Base-by-base conservation (phyloP, 2,888 invertebrate genomes). In the Thecocarcelia acutangulata region DNA sequence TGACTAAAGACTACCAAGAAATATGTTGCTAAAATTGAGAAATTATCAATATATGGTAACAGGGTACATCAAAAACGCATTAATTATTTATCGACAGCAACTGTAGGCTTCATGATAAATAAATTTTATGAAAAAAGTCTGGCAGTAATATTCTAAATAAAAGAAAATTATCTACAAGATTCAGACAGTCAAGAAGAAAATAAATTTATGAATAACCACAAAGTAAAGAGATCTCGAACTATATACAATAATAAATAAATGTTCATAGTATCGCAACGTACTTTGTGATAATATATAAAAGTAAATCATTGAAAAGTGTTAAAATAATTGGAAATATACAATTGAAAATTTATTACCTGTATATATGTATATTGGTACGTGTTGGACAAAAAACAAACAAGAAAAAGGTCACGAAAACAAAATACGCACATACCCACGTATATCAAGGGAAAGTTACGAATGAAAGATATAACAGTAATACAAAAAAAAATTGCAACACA, bases 391-490 rank as follows among this genome's bases (percentile, higher is more conserved):
- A 70, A 56, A 56, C n/a, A 64, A 64, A 63, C 15, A 63, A 66
- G 4, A 52, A 78, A 66, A 72, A 78, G 50, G 64, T 66, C 72
- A 73, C 58, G 66, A 78, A 72, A 72, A 64, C 70, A 70, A 58
- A 77, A 61, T 44, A 33, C 42, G 42, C 21, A 50, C 58, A 56
- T 4, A 42, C 5, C 15, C 46, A 44, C 33, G 24, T 33, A 48
- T 50, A 37, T 19, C 42, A 68, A 79, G 78, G 72, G 78, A 79
- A 79, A 79, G 78, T 79, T 78, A 78, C 78, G 72, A 72, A 78
- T 78, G 78, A 46, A 46, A 66, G 11, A 68, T 61, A 73, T 61
- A 73, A 66, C 21, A 73, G 28, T 59, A 78, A 52, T 48, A 56
- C 33, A 72, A 68, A 61, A 54, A n/a, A 58, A 52, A 64, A 59